phyloP scores from a whole-genome alignment of 2,113 vertebrate genomes.

The Apodemus speciosus region DNA sequence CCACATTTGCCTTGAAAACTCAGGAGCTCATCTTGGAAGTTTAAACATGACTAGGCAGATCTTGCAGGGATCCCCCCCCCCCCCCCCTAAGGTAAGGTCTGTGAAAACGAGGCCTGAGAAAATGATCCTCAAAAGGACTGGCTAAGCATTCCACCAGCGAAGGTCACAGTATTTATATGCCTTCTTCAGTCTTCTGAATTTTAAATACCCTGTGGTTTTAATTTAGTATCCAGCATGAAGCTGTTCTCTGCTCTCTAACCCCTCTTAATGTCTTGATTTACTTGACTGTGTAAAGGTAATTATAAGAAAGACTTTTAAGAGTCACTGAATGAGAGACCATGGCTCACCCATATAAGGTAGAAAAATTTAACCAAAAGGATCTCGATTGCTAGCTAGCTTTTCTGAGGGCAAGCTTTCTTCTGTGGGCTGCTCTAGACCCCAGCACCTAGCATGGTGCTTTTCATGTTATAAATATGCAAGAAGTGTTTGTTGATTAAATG shows the following conservation, averaged over 20 bases:
- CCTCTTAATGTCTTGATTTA: slow-evolving; percentile 61
- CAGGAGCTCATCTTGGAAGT: not conserved
- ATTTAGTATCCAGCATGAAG: slow-evolving; percentile 45
- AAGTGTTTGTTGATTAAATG: not conserved
- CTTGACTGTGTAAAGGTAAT: slow-evolving; percentile 37
- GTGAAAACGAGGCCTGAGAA: slow-evolving; percentile 43
- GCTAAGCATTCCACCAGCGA: slow-evolving; percentile 17
- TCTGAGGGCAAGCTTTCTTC: not conserved
- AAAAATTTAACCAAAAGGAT: not conserved
- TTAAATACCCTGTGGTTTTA: slow-evolving; percentile 45
- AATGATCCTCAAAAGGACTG: slow-evolving; percentile 6
- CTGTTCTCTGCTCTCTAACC: slow-evolving; percentile 23
- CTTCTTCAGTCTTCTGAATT: slow-evolving; percentile 41
- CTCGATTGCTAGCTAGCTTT: not conserved
- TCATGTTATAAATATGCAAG: not conserved
- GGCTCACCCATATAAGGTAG: not conserved
- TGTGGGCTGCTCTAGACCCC: not conserved
- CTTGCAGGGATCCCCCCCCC: not conserved
- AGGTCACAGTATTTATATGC: slow-evolving; percentile 45
- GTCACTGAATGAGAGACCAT: not conserved
- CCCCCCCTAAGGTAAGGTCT: not conserved
- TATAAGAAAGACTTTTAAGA: slow-evolving; percentile 50
- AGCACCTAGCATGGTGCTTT: not conserved
- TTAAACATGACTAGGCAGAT: not conserved
- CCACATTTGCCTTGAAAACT: not conserved